Percentiles rank a stretch among this genome's conserved stretches.
phyloP scores from a whole-genome alignment of 2,797 vertebrate species.

The Acestrorhynchus altus region DNA sequence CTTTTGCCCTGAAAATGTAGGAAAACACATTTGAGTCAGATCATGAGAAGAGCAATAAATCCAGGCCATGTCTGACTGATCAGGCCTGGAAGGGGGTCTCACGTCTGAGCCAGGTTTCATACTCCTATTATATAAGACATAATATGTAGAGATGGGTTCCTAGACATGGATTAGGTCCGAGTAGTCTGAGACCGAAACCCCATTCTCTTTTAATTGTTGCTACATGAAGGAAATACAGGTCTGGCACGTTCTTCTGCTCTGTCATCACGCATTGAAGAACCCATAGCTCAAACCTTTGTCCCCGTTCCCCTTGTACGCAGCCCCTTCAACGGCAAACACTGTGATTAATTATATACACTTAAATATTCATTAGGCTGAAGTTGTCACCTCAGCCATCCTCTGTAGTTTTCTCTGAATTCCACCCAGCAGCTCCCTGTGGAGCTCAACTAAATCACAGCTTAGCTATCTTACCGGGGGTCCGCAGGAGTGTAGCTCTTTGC shows the following conservation, averaged over 20 bases:
- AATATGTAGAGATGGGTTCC: too few species aligned
- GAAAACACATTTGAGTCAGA: neutral
- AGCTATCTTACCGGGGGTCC: constrained; percentile 30
- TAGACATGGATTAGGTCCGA: too few species aligned
- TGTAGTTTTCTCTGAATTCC: constrained; percentile 38
- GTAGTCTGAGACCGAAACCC: too few species aligned
- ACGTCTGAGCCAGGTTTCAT: constrained; percentile 32
- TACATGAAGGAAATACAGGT: neutral
- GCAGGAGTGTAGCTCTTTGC: constrained; percentile 26
- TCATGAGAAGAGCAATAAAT: constrained; percentile 9
- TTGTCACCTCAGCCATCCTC: constrained; percentile 25
- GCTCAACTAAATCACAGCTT: constrained; percentile 28
- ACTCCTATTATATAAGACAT: neutral
- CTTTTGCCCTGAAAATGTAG: neutral
- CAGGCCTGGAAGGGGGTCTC: constrained; percentile 17
- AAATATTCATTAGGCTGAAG: constrained; percentile 49
- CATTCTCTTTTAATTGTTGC: neutral
- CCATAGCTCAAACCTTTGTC: constrained; percentile 45
- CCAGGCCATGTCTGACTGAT: constrained; percentile 17
- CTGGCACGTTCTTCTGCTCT: constrained; percentile 16
- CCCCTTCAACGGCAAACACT: constrained; percentile 12
- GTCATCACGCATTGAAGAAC: constrained; percentile 40
- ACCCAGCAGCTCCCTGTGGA: constrained; percentile 16
- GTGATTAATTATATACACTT: constrained; percentile 45
- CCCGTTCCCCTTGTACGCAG: constrained; percentile 8